Evolutionary conservation across 2,797 vertebrate genomes (phyloP).

Genomic region (Chelonia mydas): DNA sequence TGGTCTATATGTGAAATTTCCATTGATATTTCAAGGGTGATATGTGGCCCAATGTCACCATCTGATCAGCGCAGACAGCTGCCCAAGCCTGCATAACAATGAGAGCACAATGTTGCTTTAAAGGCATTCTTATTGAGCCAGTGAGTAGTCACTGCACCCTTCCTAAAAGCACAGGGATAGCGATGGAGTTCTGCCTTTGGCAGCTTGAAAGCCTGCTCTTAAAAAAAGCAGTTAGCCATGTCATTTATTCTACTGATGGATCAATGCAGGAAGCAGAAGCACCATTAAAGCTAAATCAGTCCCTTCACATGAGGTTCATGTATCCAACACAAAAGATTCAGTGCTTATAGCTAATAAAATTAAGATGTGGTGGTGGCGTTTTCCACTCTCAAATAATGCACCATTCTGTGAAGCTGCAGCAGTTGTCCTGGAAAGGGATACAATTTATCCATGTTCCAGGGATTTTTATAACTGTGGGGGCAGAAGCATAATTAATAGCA

Average conservation of each 20-base stretch:
- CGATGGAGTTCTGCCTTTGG: neutral
- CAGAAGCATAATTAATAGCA: accelerated
- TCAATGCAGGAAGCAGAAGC: conserved; percentile 40
- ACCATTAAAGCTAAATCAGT: conserved; percentile 49
- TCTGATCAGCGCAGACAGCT: neutral
- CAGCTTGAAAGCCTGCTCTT: conserved; percentile 16
- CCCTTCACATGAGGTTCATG: conserved; percentile 21
- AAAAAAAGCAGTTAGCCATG: conserved; percentile 3
- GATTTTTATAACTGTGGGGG: neutral
- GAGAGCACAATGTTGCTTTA: neutral
- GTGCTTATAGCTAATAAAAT: neutral
- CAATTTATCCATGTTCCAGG: neutral
- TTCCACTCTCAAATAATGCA: neutral
- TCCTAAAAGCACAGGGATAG: conserved; percentile 24
- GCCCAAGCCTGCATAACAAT: neutral
- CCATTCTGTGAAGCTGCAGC: neutral
- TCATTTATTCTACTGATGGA: conserved; percentile 44
- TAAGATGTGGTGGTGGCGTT: neutral
- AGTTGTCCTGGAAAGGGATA: neutral
- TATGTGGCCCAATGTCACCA: neutral
- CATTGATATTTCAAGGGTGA: neutral
- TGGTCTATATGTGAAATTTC: conserved; percentile 5
- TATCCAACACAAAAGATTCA: neutral
- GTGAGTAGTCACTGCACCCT: neutral
- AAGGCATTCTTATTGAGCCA: neutral